A percentile compares a stretch with the other conserved stretches of the same genome.
Evolutionary conservation across 92 coral and sea anemone genomes (phyloP).

Genomic region (Phymanthus crucifer): DNA sequence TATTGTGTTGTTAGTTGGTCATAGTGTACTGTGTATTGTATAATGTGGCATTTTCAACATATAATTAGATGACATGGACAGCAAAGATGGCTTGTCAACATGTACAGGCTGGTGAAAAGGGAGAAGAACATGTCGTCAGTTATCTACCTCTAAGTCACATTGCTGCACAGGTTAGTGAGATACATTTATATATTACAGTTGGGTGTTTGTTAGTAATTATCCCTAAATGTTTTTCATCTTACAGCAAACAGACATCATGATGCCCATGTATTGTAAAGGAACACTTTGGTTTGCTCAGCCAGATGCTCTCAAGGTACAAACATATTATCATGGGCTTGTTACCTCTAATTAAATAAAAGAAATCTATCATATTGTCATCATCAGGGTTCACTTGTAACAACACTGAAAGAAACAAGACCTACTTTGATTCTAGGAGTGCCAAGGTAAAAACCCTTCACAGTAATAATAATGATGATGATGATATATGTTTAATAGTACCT

Average conservation of each 20-base stretch:
- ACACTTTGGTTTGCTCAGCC: slow-evolving; percentile 97
- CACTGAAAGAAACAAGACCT: slow-evolving; percentile 84
- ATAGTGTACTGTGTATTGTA: neutral
- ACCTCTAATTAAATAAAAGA: too few relatives aligned
- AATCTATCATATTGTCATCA: neutral
- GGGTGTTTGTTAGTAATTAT: too few relatives aligned
- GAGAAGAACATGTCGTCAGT: slow-evolving; percentile 75
- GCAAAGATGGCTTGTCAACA: slow-evolving; percentile 45
- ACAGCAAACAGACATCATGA: slow-evolving; percentile 70
- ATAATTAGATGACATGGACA: slow-evolving; percentile 64
- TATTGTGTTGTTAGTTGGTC: neutral
- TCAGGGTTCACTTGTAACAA: slow-evolving; percentile 81
- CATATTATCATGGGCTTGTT: neutral
- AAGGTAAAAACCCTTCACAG: too few relatives aligned
- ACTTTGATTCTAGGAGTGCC: slow-evolving; percentile 91
- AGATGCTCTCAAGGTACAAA: slow-evolving; percentile 94
- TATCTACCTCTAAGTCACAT: slow-evolving; percentile 93
- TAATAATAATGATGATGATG: too few relatives aligned
- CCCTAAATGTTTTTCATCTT: slow-evolving; percentile 1
- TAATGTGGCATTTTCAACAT: neutral
- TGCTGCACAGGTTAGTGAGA: slow-evolving; percentile 83
- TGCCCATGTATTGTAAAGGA: slow-evolving; percentile 58
- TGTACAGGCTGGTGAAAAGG: slow-evolving; percentile 44
- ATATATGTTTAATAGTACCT: too few relatives aligned
- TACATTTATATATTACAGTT: neutral